Percentiles rank a stretch among this genome's conserved stretches.
phyloP scores from a whole-genome alignment of 2,888 invertebrate species.

The Strigamia crassipes region DNA sequence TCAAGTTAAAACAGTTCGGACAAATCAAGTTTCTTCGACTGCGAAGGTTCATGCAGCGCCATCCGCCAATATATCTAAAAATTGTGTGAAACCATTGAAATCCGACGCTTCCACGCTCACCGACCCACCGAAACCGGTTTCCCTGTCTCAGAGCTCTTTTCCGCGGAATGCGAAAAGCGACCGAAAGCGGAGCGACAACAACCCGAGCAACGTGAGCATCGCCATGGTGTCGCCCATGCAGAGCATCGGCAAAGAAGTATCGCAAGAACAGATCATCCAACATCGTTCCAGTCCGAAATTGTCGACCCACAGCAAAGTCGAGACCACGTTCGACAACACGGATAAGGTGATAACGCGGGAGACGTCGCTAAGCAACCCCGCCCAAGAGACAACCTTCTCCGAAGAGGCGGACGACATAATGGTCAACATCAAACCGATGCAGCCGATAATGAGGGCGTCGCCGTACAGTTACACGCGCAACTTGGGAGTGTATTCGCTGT shows the following conservation, averaged over 20 bases:
- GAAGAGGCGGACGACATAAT: conserved; percentile 65
- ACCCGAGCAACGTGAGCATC: conserved; percentile 54
- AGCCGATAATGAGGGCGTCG: conserved; percentile 68
- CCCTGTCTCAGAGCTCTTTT: conserved; percentile 27
- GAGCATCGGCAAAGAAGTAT: conserved; percentile 51
- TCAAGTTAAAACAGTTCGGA: conserved; percentile 46
- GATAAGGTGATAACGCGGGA: conserved; percentile 50
- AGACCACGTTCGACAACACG: conserved; percentile 53
- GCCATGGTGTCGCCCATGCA: conserved; percentile 79
- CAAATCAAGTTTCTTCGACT: conserved; percentile 30
- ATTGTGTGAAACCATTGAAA: conserved; percentile 44
- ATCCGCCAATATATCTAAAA: not conserved
- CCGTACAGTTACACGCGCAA: conserved; percentile 55
- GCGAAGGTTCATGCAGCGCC: not conserved
- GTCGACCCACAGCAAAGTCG: conserved; percentile 52
- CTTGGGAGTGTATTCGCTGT: conserved; percentile 47
- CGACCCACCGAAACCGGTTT: conserved; percentile 52
- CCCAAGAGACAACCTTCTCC: conserved; percentile 55
- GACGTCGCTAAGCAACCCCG: conserved; percentile 51
- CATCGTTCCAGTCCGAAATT: conserved; percentile 44
- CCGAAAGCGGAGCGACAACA: conserved; percentile 45
- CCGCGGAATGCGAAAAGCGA: conserved; percentile 39
- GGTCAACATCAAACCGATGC: conserved; percentile 87
- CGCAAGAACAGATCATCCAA: conserved; percentile 34
- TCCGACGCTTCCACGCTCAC: conserved; percentile 49